Evolutionary conservation across 2,113 vertebrate genomes (phyloP), one percentile per base, ranked within the genome.

Genomic region (Salvator merianae): DNA sequence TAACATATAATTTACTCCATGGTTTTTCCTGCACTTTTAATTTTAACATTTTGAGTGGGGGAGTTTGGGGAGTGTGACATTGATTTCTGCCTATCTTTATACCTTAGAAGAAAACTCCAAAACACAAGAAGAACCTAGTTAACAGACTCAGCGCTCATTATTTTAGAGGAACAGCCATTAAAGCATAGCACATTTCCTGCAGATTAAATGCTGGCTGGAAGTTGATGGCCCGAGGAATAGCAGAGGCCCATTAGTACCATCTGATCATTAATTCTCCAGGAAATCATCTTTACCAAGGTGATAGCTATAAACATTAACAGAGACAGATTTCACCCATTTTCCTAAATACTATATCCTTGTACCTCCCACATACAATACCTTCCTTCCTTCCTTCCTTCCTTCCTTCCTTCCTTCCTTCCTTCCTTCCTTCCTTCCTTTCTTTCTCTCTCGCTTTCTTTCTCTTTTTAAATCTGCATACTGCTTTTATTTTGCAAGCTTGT

Each of bases 141-240:
- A 86, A 79, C 72, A 75, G 24, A 87, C 78, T 87, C 86, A 85
- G 79, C 86, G 43, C 13, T 1, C 3, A 22, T 50, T 84, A 84
- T 68, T 78, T 59, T 90, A 86, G 85, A 55, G 68, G 1, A 75
- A 32, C n/a, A 76, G 26, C 20, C 40, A 82, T 77, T 3, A 81
- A 90, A 90, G 74, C 32, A 26, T 59, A 84, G 77, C 76, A 43
- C 13, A 70, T 89, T 90, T 90, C 69, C 71, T 86, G 26, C 28
- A 34, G 2, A 78, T 90, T 86, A 82, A 71, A 47, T 53, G 32
- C 43, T 77, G 76, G 63, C 87, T 71, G 18, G 55, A 71, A 14
- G 24, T 55, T 90, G 82, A 73, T 0, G 1, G 40, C 65, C 81
- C 50, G 7, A 87, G 26, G 69, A 10, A 30, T 16, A 81, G 40